These are phyloP conservation scores for Rhyacophila evoluta DNA, from an alignment of 2,888 invertebrate genomes.

Conservation along the genomic window DNA sequence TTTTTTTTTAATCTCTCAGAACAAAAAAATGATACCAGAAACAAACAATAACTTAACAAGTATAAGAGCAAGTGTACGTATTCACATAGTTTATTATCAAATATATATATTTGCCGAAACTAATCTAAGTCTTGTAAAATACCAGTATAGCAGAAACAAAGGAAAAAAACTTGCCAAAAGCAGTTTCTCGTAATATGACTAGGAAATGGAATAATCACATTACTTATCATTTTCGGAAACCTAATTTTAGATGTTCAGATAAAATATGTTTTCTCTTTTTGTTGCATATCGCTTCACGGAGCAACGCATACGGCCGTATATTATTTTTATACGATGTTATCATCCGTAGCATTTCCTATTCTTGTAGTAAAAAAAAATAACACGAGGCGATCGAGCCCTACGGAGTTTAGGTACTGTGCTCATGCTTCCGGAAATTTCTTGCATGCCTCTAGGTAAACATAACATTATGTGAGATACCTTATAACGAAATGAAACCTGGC, in stretches of 20 bases:
- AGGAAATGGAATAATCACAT: neutral
- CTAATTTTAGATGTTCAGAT: neutral
- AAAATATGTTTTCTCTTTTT: neutral
- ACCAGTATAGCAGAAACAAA: too few species aligned
- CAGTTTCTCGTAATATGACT: too few species aligned
- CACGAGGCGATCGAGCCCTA: neutral
- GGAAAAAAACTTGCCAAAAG: too few species aligned
- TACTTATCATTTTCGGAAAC: neutral
- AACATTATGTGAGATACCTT: constrained; percentile 14
- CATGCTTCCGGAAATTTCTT: neutral
- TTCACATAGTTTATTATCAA: too few species aligned
- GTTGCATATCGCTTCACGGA: too few species aligned
- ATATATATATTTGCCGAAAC: too few species aligned
- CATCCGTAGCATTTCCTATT: constrained; percentile 13
- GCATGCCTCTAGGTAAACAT: neutral
- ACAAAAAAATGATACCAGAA: too few species aligned
- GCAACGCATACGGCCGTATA: neutral
- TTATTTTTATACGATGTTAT: constrained; percentile 12
- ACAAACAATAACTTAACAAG: too few species aligned
- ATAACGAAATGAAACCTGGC: neutral
- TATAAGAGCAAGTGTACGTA: too few species aligned
- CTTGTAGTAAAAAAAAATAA: constrained; percentile 1
- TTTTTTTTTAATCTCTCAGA: too few species aligned
- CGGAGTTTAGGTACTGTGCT: neutral
- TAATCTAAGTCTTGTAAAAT: too few species aligned